phyloP scores from a whole-genome alignment of 2,797 vertebrate genomes.

The Xenopus petersii region DNA sequence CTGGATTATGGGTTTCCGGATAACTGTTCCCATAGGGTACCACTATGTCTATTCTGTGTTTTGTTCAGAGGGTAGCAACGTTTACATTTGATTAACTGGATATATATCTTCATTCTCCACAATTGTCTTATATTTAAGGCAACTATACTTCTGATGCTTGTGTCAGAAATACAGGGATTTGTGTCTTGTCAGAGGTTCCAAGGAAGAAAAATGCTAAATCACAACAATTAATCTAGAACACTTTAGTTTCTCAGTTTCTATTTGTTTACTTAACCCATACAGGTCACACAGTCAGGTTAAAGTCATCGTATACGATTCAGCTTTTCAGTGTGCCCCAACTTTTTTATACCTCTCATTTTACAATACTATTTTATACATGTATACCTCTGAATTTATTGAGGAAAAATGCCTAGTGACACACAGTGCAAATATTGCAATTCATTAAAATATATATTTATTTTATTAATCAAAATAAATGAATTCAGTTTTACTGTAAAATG shows the following conservation, averaged over 20 bases:
- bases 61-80: no score
- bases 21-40: no score
- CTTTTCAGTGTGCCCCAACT: not conserved
- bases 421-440: no score
- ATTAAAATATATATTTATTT: no score
- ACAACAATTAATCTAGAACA: conserved; percentile 1
- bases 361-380: not conserved
- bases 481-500: not conserved
- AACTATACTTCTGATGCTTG: not conserved
- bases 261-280: conserved; percentile 20
- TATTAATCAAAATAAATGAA: not conserved
- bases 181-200: not conserved
- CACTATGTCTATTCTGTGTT: no score
- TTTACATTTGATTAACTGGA: no score
- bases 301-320: not conserved
- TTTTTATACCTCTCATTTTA: conserved; percentile 2
- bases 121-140: no score
- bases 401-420: no score
- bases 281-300: conserved; percentile 15
- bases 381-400: no score
- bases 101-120: no score
- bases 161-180: not conserved
- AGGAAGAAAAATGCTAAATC: conserved; percentile 13
- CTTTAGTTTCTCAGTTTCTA: not conserved
- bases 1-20: no score